Base-by-base conservation (phyloP, 2,113 vertebrate genomes). In the Prolemur simus region DNA sequence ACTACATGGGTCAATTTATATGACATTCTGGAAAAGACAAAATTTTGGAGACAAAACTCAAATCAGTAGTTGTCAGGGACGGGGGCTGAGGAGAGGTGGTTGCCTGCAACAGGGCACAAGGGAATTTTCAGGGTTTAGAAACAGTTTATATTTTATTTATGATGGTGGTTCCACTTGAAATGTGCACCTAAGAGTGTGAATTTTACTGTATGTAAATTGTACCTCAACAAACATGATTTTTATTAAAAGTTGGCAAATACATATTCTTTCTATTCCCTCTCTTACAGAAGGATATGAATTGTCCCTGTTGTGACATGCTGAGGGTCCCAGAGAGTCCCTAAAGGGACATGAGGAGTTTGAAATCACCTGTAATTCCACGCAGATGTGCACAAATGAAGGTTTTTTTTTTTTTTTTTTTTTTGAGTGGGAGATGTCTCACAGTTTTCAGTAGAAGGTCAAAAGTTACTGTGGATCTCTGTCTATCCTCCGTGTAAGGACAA, bases 21-120 rank as follows among this genome's bases (percentile, higher is more conserved):
- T 60, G 49, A 52, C 49, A 69, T 64, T 87, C 13, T 15, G 74
- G 69, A 92, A 80, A 87, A 84, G 34, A 64, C 13, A 86, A 95
- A 96, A 71, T 13, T 39, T 80, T 11, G 82, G 80, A 95, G 63
- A 49, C 5, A 91, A 89, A 87, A 63, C 32, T 45, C 42, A 21
- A 27, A 81, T 56, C 15, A 71, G 13, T 21, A 25, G 14, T 64
- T 92, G 21, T 76, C 21, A 91, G 7, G 17, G 11, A 37, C 25
- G 37, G 7, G 68, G 42, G 25, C 0, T 34, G 8, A 87, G 15
- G 11, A 2, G 49, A 60, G n/a, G 3, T 4, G 4, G 60, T 0
- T 73, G 81, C 17, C 63, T 14, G 25, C 37, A 56, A 21, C 8
- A 54, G 12, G 12, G n/a, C 42, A 69, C 29, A 45, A 45, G 14